Base-by-base conservation (phyloP, 2,888 invertebrate genomes). In the Marronus borbonicus region DNA sequence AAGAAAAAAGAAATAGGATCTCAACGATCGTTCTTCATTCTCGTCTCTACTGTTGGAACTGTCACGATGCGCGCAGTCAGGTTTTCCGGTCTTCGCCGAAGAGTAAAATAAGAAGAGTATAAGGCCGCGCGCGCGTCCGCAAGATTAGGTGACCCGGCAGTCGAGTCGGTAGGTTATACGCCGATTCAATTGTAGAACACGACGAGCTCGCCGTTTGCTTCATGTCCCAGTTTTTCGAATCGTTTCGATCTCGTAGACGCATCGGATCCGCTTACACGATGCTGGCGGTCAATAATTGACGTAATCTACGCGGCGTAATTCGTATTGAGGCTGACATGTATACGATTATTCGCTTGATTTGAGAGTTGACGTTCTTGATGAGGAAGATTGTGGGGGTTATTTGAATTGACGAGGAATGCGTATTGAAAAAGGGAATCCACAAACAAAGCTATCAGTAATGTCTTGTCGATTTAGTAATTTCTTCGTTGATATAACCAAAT, bases 181-280 rank as follows among this genome's bases (percentile, higher is more conserved):
- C 20, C 24, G 36, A 55, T 14, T 60, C 60, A 60, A 55, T 39
- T 36, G 70, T 72, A 39, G 69, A 50, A 69, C 55, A 58, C 52
- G 69, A 55, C 69, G 12, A 12, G 24, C 49, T 68, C 20, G 17
- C 14, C 17, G 12, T 28, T 17, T 20, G 58, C 58, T 39, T 8
- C 28, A 14, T 72, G 72, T 72, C 72, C 72, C 60, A 72, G 72
- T 72, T 72, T 72, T 60, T 72, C 72, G 72, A 17, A 72, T 72
- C 69, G 28, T 14, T n/a, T 44, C 28, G 44, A 60, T 58, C 72
- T 60, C 60, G 36, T 49, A 72, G 72, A 72, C 72, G 60, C 17
- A 72, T 72, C 58, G 72, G 36, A 72, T 72, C 58, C 72, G 72
- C 39, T 72, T 60, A 17, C 28, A 14, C 20, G 31, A 17, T 5